These are phyloP conservation scores for Turritopsis rubra DNA, from an alignment of 30 jellyfish, hydroid and myxozoan genomes.

Conservation along the genomic window DNA sequence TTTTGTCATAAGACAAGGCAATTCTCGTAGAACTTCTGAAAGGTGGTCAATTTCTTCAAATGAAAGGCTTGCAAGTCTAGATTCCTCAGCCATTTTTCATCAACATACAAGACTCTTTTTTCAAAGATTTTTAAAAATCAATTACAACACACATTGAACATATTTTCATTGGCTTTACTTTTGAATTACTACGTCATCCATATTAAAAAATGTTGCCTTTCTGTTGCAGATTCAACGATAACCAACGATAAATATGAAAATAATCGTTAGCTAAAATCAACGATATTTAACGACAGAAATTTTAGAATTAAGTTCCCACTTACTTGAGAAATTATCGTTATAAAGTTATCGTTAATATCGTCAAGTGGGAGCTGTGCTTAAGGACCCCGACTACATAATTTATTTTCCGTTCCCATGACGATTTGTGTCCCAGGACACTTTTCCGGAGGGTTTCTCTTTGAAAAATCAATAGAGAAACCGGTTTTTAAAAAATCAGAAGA, in stretches of 20 bases:
- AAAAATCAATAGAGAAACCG: too few species aligned
- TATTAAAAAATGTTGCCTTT: not conserved
- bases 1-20: too few species aligned
- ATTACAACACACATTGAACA: not conserved
- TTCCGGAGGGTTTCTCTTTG: too few species aligned
- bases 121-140: not conserved
- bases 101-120: not conserved
- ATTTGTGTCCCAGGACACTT: too few species aligned
- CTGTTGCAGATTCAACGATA: not conserved
- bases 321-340: not conserved
- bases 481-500: too few species aligned
- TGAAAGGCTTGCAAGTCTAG: not conserved
- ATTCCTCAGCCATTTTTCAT: not conserved
- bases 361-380: not conserved
- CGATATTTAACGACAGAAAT: not conserved
- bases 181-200: not conserved
- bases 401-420: too few species aligned
- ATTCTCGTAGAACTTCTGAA: not conserved
- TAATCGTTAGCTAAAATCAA: not conserved
- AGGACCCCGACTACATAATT: too few species aligned
- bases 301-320: not conserved
- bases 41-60: not conserved
- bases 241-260: not conserved
- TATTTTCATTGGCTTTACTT: not conserved
- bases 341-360: not conserved